Percentiles rank a stretch among this genome's conserved stretches.
These are phyloP conservation scores for Myathropa florea DNA, from an alignment of 2,888 invertebrate species.

Conservation along the genomic window DNA sequence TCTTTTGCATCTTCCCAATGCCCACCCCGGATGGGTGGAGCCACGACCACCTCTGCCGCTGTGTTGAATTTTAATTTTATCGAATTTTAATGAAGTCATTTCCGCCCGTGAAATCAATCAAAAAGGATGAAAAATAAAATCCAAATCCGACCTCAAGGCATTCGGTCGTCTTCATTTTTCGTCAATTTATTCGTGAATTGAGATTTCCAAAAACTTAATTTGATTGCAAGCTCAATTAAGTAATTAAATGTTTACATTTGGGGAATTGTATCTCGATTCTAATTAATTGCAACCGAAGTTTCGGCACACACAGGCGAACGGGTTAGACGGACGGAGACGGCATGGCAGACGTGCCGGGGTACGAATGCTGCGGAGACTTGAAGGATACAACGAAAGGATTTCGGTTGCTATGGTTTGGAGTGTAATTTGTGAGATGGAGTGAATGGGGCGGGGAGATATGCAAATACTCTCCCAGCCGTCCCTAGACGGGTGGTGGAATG, in stretches of 20 bases:
- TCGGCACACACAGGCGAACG: not conserved
- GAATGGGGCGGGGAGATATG: not conserved
- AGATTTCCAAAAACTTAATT: conserved; percentile 63
- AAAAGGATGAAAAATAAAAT: not conserved
- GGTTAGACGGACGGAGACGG: not conserved
- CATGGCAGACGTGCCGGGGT: not conserved
- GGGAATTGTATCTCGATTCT: conserved; percentile 65
- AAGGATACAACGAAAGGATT: not conserved
- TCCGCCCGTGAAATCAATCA: conserved; percentile 43
- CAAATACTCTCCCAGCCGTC: not conserved
- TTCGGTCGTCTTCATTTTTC: not conserved
- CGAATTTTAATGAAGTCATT: conserved; percentile 64
- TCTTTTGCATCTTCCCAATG: not conserved
- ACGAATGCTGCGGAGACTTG: not conserved
- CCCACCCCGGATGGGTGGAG: not conserved
- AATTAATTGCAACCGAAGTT: conserved; percentile 66
- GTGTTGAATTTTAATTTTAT: conserved; percentile 1
- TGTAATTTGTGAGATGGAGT: not conserved
- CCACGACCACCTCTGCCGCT: not conserved
- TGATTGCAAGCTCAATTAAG: conserved; percentile 71
- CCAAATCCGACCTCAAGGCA: conserved; percentile 10
- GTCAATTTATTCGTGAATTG: conserved; percentile 51
- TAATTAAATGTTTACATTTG: conserved; percentile 69
- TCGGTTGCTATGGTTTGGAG: not conserved
- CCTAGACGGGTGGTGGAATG: not conserved